Base-by-base conservation (phyloP, 1,140 invertebrate species). In the Microvelia longipes region DNA sequence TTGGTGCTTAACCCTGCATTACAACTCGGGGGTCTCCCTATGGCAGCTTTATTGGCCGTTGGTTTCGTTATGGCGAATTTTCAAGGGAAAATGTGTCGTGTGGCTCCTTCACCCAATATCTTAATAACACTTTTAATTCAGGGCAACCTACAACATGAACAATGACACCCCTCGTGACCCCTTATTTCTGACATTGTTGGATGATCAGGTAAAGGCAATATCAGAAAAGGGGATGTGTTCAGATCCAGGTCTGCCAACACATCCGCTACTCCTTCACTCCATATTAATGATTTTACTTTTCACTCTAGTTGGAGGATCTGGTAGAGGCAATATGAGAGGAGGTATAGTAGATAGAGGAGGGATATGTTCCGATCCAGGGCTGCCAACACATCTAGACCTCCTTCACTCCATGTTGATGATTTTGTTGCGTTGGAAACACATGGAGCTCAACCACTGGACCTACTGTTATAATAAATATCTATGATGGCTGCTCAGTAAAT, bases 231-330 rank as follows among this genome's bases (percentile, higher is more conserved):
- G 72, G 90, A 98, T 83, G 85, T 90, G 5, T 98, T 98, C 80
- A 83, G 95, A 69, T 96, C 93, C 0, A 84, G 94, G 61, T 93
- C 94, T 13, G 94, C 94, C 25, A 98, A 98, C 79, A 98, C 95
- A 0, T 96, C 93, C 2, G 84, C 94, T 68, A 95, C 95, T 13
- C 95, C 95, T 0, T 97, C 94, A 24, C 86, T 98, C 75, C 95
- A 98, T 78, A 95, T 98, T 0, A 95, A 98, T 79, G 95, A 98
- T 81, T 98, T 98, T n/a, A n/a, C n/a, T n/a, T n/a, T n/a, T n/a
- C n/a, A n/a, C n/a, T n/a, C n/a, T n/a, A n/a, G n/a, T n/a, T 2
- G 82, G 91, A 78, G 87, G 79, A 74, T 79, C 80, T 29, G 77
- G 78, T 74, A 78, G 66, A 74, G 79, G 87, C 72, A 90, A 98